Evolutionary conservation across 2,113 vertebrate genomes (phyloP).

Genomic region (Limnothrissa miodon): DNA sequence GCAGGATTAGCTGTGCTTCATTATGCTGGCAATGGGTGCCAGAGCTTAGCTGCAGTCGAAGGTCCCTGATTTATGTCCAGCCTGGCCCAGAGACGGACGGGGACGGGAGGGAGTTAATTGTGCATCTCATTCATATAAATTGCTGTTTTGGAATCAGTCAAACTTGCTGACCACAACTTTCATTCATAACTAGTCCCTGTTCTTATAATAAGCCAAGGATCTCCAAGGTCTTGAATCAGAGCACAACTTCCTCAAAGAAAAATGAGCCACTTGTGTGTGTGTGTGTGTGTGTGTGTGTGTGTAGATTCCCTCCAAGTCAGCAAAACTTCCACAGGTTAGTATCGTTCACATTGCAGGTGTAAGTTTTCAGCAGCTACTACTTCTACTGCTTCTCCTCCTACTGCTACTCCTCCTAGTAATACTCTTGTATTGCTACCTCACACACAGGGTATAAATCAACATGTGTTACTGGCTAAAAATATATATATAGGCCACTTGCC

Average conservation of each 20-base stretch:
- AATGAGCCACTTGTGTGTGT: neutral
- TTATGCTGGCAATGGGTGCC: conserved; percentile 23
- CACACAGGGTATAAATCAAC: too few species aligned
- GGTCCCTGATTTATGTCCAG: conserved; percentile 21
- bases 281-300: conserved; percentile 12
- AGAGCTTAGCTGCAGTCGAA: neutral
- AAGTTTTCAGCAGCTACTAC: neutral
- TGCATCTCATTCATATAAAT: conserved; percentile 30
- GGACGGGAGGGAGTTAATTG: conserved; percentile 9
- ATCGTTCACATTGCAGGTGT: neutral
- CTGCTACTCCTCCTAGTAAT: too few species aligned
- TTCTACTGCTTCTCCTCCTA: neutral
- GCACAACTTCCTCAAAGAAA: neutral
- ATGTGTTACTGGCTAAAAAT: too few species aligned
- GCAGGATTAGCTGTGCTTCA: conserved; percentile 23
- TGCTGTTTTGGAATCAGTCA: neutral
- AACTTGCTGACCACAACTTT: conserved; percentile 20
- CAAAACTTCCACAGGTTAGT: neutral
- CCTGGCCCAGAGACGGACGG: conserved; percentile 2
- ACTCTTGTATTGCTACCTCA: too few species aligned
- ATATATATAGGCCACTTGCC: too few species aligned
- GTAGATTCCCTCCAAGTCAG: neutral
- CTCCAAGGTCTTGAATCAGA: neutral
- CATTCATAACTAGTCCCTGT: neutral
- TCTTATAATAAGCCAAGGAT: neutral